A percentile compares a stretch with the other conserved stretches of the same genome.
phyloP scores from a whole-genome alignment of 2,888 invertebrate genomes.

The Ophion obscuratus region DNA sequence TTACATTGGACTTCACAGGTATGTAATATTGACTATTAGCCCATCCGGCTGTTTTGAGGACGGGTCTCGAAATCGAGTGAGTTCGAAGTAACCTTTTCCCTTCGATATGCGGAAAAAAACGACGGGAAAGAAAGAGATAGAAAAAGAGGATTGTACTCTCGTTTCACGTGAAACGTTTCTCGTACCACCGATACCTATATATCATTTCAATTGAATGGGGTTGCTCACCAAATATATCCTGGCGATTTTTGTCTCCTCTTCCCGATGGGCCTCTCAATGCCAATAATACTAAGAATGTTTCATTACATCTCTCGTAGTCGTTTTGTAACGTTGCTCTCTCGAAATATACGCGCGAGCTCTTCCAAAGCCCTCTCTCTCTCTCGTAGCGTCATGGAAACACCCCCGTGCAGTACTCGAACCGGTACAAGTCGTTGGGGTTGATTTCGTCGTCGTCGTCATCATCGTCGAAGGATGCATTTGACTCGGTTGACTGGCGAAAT shows the following conservation, averaged over 20 bases:
- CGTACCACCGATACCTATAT: background rate
- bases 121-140: background rate
- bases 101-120: too few relatives aligned
- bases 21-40: too few relatives aligned
- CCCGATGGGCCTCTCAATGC: conserved; percentile 67
- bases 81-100: too few relatives aligned
- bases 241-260: conserved; percentile 29
- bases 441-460: conserved; percentile 30
- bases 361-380: conserved; percentile 42
- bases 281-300: conserved; percentile 80
- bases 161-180: conserved; percentile 10
- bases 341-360: conserved; percentile 41
- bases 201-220: conserved; percentile 12
- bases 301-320: conserved; percentile 80
- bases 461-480: conserved; percentile 63
- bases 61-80: too few relatives aligned
- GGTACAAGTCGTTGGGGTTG: conserved; percentile 32
- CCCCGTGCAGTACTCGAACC: conserved; percentile 68
- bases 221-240: conserved; percentile 49
- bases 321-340: conserved; percentile 72
- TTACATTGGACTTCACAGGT: too few relatives aligned
- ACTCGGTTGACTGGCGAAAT: conserved; percentile 65
- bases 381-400: conserved; percentile 82
- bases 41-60: too few relatives aligned
- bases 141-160: background rate